Base-by-base conservation (phyloP, 2,797 vertebrate species). In the Mus caroli region DNA sequence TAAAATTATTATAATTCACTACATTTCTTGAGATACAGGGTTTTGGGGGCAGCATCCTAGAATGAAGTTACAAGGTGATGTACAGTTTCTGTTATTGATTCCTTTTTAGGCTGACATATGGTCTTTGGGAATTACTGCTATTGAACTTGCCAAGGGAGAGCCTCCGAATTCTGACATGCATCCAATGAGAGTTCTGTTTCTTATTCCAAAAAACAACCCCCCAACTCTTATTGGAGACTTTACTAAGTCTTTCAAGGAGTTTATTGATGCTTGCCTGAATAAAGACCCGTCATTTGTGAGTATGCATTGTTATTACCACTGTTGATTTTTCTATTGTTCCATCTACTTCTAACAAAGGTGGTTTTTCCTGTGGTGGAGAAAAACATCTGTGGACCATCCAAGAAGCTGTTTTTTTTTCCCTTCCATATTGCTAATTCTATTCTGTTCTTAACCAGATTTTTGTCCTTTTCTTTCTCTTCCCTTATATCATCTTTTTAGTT, bases 131-230 rank as follows among this genome's bases (percentile, higher is more conserved):
- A 99, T 99, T 94, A 99, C 99, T 24, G 99, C 99, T 15, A 99
- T 99, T 82, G 99, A 99, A 95, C 97, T 99, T 50, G 99, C 99
- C 97, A 99, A 99, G 93, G 99, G 99, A 79, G 99, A 99, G 90
- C 99, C 99, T 60, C 99, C 99, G 20, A 99, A 99, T 97, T 99
- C 99, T 0, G 99, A 99, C 58, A 99, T 99, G 99, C 99, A 99
- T 76, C 99, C 99, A 0, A 99, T 99, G 99, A 98, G 99, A 96
- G 99, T 99, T 87, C 98, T 99, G n/a, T 99, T 99, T 93, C 99
- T 99, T 91, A 99, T 99, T 97, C 99, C 99, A 0, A 99, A 99
- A 98, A 99, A 99, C 97, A 99, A 99, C 94, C 99, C 99, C 91
- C 99, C 99, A 0, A 99, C 98, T 91, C 97, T 99, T 92, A 96